Evolutionary conservation across 2,797 vertebrate species (phyloP).

Genomic region (Tokudaia muenninki): DNA sequence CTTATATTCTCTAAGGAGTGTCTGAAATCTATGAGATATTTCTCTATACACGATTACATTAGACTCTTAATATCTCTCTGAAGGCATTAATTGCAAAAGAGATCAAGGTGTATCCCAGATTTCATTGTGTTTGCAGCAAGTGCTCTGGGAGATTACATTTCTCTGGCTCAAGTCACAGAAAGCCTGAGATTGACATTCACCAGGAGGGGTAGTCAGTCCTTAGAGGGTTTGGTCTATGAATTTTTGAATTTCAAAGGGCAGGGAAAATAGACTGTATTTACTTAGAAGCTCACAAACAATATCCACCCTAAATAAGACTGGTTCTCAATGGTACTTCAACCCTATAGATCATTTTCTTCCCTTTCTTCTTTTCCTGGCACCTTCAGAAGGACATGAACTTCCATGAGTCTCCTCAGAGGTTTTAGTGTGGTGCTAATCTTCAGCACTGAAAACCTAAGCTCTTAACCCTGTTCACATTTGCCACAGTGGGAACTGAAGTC

Average conservation of each 20-base stretch:
- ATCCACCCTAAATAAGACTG: not conserved
- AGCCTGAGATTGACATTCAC: constrained; percentile 58
- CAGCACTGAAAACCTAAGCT: not conserved
- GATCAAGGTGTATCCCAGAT: constrained; percentile 45
- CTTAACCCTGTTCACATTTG: not conserved
- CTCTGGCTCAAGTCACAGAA: constrained; percentile 53
- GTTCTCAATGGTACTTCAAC: not conserved
- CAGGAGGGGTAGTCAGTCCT: not conserved
- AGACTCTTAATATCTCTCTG: constrained; percentile 63
- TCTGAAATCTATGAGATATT: constrained; percentile 74
- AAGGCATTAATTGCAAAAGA: constrained; percentile 70
- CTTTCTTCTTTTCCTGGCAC: not conserved
- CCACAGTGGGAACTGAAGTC: not conserved
- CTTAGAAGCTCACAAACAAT: constrained; percentile 16
- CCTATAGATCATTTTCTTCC: not conserved
- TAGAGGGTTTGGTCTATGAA: not conserved
- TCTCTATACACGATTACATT: constrained; percentile 55
- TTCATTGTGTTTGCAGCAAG: constrained; percentile 63
- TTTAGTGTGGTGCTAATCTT: not conserved
- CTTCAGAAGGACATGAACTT: not conserved
- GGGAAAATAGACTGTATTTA: constrained; percentile 6
- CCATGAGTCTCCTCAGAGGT: not conserved
- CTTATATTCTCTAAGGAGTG: constrained; percentile 66
- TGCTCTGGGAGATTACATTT: constrained; percentile 71
- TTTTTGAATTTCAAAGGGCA: constrained; percentile 64